Evolutionary conservation across 1,140 invertebrate genomes (phyloP).

Genomic region (Sycobia sp.): DNA sequence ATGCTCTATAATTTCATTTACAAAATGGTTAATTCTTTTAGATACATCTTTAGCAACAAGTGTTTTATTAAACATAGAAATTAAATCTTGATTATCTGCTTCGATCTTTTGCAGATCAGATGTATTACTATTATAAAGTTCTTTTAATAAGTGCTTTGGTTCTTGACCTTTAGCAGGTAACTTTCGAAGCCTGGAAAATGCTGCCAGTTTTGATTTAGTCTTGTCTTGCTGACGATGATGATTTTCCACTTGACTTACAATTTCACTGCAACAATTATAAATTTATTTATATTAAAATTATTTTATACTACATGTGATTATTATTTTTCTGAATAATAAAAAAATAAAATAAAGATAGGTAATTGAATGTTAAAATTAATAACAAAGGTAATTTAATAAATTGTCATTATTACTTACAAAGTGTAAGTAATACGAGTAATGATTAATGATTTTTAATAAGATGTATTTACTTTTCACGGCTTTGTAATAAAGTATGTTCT

Average conservation of each 20-base stretch:
- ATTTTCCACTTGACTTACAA: constrained; percentile 14
- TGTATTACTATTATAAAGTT: constrained; percentile 59
- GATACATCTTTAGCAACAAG: constrained; percentile 70
- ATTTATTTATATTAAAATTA: neutral
- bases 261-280: constrained; percentile 28
- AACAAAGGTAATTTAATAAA: neutral
- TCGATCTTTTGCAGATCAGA: constrained; percentile 65
- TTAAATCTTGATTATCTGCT: constrained; percentile 52
- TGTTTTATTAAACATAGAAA: constrained; percentile 49
- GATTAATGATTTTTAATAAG: neutral
- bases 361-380: neutral
- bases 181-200: constrained; percentile 28
- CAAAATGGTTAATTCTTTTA: constrained; percentile 70
- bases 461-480: constrained; percentile 46
- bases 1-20: constrained; percentile 70
- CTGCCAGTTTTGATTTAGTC: constrained; percentile 28
- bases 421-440: neutral
- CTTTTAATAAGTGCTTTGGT: constrained; percentile 58
- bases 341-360: too few relatives aligned
- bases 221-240: constrained; percentile 20
- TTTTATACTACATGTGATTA: too few relatives aligned
- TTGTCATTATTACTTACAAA: too few relatives aligned
- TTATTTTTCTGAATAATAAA: too few relatives aligned
- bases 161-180: constrained; percentile 53
- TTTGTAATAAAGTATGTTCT: constrained; percentile 45